Conservation (phyloP, 2,113 vertebrate species). For the Hemibates koningsi region DNA sequence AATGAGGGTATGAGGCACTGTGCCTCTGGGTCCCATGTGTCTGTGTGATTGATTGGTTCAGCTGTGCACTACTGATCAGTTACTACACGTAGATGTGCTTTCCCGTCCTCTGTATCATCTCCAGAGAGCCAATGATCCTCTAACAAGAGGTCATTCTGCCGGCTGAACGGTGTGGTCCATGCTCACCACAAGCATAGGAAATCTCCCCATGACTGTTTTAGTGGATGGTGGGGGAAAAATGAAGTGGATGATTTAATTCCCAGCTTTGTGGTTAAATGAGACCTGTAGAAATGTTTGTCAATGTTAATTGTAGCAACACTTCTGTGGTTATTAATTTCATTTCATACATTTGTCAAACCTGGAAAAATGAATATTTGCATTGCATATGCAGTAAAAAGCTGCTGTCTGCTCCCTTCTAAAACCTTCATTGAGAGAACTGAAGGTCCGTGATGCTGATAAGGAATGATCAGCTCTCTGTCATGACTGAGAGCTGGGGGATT, state of each 20-base stretch:
- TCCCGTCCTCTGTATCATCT: not conserved
- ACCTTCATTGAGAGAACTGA: constrained; percentile 14
- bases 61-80: constrained; percentile 48
- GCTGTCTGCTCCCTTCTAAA: not conserved
- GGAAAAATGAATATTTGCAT: not conserved
- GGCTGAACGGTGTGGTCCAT: not conserved
- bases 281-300: not conserved
- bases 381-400: not conserved
- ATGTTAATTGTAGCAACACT: not conserved
- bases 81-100: constrained; percentile 8
- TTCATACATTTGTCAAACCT: not conserved
- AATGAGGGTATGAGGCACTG: not conserved
- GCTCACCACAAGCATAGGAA: not conserved
- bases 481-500: not conserved
- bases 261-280: not conserved
- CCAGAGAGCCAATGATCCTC: not conserved
- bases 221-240: not conserved
- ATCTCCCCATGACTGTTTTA: not conserved
- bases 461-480: constrained; percentile 2
- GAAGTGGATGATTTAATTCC: not conserved
- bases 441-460: constrained; percentile 8
- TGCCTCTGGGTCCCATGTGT: constrained; percentile 6
- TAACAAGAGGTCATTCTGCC: not conserved
- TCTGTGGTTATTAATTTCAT: not conserved
- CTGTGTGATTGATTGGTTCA: constrained; percentile 39